Evolutionary conservation across 2,113 vertebrate species (phyloP), one percentile per base, ranked within the genome.

Genomic region (Leucopsar rothschildi): DNA sequence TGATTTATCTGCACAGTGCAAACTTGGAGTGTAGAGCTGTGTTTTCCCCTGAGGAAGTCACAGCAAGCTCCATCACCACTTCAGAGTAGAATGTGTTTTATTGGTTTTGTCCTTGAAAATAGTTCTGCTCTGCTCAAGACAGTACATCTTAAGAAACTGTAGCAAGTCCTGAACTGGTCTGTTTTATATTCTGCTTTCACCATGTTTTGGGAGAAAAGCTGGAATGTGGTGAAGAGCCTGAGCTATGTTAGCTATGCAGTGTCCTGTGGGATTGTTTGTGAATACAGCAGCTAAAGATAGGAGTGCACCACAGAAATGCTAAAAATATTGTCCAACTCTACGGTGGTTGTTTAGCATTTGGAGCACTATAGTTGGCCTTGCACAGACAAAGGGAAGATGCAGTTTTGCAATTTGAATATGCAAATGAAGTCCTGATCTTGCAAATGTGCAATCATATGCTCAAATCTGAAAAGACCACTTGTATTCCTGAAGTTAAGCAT

Each of bases 251-350:
- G 94, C 88, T 97, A 90, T 92, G 90, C 90, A 86, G 80, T 55
- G 86, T 96, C 95, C 92, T 95, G 82, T 88, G 92, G 92, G 95
- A 96, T 93, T 95, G 93, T 94, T 93, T 95, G 85, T 94, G 90
- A 95, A 84, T 69, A 47, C 86, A 90, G 88, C 86, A 86, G 88
- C 94, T 96, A 96, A 97, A 96, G 93, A 96, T 95, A 96, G 95
- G 91, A 93, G 90, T 45, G 72, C 80, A 94, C 82, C 93, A 93
- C 7, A 92, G 94, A 96, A 92, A 90, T 91, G 92, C 96, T 96
- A 97, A 96, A 96, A 97, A 96, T 97, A 97, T 77, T 90, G 92
- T 72, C 95, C 93, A 94, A 50, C 92, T 92, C 80, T 45, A 64
- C 2, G 1, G 72, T 93, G 86, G 82, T 93, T 95, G 90, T 94